phyloP scores from a whole-genome alignment of 2,113 vertebrate species.

The Calidris pygmaea region DNA sequence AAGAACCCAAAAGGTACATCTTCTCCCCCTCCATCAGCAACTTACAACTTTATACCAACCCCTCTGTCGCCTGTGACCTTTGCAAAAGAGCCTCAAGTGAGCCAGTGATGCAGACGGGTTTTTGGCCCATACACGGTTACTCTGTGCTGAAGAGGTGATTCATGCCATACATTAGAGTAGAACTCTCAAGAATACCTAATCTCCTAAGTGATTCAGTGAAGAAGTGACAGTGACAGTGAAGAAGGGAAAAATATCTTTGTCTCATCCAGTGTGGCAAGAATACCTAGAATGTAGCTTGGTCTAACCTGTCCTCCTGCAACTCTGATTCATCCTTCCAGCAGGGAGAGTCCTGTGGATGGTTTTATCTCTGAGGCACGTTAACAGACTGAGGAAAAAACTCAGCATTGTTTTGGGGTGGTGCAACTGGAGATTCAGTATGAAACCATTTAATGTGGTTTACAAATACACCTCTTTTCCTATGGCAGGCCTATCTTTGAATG shows the following conservation, averaged over 20 bases:
- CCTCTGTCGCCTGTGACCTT: neutral
- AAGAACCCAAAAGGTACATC: neutral
- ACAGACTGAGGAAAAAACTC: neutral
- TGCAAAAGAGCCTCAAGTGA: neutral
- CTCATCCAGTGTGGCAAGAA: neutral
- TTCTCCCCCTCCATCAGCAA: neutral
- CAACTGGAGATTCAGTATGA: neutral
- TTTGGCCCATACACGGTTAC: neutral
- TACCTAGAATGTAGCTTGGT: neutral
- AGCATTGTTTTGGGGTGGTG: neutral
- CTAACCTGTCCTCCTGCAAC: neutral
- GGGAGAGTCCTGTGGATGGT: neutral
- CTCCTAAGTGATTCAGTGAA: neutral
- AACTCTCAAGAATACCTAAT: neutral
- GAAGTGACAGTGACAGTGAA: too few species aligned
- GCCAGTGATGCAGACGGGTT: neutral
- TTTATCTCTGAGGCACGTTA: neutral
- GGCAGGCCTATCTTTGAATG: neutral
- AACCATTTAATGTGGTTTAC: neutral
- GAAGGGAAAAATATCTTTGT: neutral
- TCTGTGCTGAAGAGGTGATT: neutral
- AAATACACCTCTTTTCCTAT: neutral
- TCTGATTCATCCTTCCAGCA: neutral
- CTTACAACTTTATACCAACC: neutral
- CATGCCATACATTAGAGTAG: neutral